A percentile compares a stretch with the other conserved stretches of the same genome.
These are phyloP conservation scores for Gryon sp. DNA, from an alignment of 1,140 invertebrate species.

Conservation along the genomic window DNA sequence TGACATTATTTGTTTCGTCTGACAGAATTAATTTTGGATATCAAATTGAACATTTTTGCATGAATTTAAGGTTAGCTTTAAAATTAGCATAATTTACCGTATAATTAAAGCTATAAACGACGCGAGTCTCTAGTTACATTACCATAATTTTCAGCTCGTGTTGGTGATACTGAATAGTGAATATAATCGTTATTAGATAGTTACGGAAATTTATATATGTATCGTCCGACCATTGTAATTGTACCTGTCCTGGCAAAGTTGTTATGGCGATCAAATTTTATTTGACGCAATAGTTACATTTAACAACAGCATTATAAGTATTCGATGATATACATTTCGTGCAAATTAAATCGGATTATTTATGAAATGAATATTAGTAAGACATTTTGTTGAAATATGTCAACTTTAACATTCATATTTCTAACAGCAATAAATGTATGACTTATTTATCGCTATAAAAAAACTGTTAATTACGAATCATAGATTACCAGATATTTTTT, in stretches of 20 bases:
- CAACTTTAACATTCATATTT: too few species aligned
- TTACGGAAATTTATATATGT: slow-evolving; percentile 44
- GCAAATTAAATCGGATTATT: too few species aligned
- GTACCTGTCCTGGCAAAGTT: slow-evolving; percentile 19
- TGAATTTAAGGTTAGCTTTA: slow-evolving; percentile 24
- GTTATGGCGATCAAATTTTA: slow-evolving; percentile 38
- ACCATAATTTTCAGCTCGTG: slow-evolving; percentile 40
- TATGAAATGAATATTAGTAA: too few species aligned
- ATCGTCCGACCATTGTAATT: slow-evolving; percentile 43
- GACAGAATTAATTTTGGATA: not conserved
- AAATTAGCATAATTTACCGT: slow-evolving; percentile 27
- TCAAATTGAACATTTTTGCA: not conserved
- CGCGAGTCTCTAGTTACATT: slow-evolving; percentile 52
- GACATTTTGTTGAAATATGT: too few species aligned
- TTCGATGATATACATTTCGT: not conserved
- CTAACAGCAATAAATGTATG: too few species aligned
- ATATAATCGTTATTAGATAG: slow-evolving; percentile 60
- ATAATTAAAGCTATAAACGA: slow-evolving; percentile 44
- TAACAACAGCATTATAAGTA: slow-evolving; percentile 8
- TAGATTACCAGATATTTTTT: too few species aligned
- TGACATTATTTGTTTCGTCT: too few species aligned
- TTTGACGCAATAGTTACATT: slow-evolving; percentile 21
- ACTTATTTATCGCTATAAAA: too few species aligned
- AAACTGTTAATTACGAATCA: too few species aligned
- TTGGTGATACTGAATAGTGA: slow-evolving; percentile 44